A percentile compares a stretch with the other conserved stretches of the same genome.
phyloP scores from a whole-genome alignment of 2,888 invertebrate genomes.

The Incurvaria masculella region DNA sequence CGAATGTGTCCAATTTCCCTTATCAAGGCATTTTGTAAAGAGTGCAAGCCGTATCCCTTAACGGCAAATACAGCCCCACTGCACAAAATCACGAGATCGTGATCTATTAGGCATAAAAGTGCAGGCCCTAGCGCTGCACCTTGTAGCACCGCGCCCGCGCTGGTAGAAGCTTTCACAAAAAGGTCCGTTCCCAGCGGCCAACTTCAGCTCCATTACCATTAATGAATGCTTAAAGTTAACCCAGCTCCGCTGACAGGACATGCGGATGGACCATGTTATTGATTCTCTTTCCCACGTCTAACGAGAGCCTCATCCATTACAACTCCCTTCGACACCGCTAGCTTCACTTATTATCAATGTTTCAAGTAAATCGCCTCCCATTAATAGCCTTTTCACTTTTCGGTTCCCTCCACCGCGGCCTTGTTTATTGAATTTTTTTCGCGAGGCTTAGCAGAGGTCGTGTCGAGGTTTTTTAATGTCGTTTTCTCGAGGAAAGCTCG shows the following conservation, averaged over 20 bases:
- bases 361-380: constrained; percentile 51
- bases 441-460: constrained; percentile 40
- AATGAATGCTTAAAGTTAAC: constrained; percentile 42
- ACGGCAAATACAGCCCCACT: too few species aligned
- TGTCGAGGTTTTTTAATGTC: constrained; percentile 34
- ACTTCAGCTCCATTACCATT: constrained; percentile 45
- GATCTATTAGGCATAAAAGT: not conserved
- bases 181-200: constrained; percentile 37
- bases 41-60: too few species aligned
- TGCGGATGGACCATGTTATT: constrained; percentile 31
- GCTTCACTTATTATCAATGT: constrained; percentile 48
- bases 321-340: constrained; percentile 47
- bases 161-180: constrained; percentile 25
- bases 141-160: not conserved
- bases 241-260: constrained; percentile 38
- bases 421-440: constrained; percentile 47
- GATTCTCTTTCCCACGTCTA: constrained; percentile 45
- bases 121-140: not conserved
- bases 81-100: too few species aligned
- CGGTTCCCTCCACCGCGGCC: constrained; percentile 18
- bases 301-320: constrained; percentile 51
- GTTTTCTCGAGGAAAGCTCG: constrained; percentile 49
- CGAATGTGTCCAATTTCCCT: too few species aligned
- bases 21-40: too few species aligned
- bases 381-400: constrained; percentile 43